These are phyloP conservation scores for Cettia cetti DNA, from an alignment of 2,113 vertebrate genomes.

Conservation along the genomic window DNA sequence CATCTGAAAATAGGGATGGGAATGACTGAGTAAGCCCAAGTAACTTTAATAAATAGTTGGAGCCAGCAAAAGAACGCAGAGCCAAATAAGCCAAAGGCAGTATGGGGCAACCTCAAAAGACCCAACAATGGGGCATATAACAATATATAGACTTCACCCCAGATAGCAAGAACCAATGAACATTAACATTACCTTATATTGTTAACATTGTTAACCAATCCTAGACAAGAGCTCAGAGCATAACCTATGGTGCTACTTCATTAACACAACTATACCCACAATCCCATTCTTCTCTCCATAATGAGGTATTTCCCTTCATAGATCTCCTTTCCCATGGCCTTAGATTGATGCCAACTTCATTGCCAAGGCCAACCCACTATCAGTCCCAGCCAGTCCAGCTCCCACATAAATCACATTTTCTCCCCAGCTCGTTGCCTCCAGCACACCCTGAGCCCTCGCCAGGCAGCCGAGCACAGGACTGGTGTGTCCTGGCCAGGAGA, in stretches of 20 bases:
- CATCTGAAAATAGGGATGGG: neutral
- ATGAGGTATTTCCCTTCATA: neutral
- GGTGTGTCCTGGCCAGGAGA: neutral
- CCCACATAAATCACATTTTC: neutral
- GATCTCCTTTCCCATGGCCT: neutral
- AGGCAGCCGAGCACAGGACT: neutral
- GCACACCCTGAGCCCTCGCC: fast-evolving
- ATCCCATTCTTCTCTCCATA: neutral
- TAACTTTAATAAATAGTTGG: neutral
- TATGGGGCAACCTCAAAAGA: neutral
- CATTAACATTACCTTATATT: neutral
- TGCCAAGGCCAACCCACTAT: neutral
- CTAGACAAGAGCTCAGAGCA: neutral
- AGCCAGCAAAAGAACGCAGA: neutral
- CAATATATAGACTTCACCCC: neutral
- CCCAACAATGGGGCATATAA: neutral
- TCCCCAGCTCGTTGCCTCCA: neutral
- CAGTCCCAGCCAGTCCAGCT: neutral
- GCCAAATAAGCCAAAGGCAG: neutral
- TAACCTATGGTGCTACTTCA: neutral
- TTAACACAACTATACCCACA: neutral
- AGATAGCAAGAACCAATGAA: neutral
- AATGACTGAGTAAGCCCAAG: neutral
- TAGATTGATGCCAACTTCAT: neutral
- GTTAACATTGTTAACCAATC: neutral